Conservation (phyloP, 2,113 vertebrate genomes). For the Nannospalax galili region DNA sequence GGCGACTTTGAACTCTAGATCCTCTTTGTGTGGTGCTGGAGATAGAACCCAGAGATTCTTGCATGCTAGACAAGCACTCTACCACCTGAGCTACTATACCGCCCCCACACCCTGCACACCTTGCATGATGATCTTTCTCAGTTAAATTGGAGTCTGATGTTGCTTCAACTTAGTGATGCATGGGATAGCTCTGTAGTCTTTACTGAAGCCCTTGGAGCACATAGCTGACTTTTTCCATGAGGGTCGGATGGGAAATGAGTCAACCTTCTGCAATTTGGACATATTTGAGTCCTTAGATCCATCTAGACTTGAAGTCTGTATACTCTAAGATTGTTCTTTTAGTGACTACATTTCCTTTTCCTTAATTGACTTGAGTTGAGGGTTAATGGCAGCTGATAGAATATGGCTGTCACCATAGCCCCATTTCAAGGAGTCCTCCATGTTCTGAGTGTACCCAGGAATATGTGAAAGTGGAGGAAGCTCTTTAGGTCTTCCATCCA, state of each 20-base stretch:
- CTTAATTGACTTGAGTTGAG: no score
- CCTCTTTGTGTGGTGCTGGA: not conserved
- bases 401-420: not conserved
- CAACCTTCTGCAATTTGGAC: fast-evolving
- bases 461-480: not conserved
- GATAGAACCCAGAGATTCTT: not conserved
- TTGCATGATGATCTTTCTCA: fast-evolving
- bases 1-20: not conserved
- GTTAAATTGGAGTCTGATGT: fast-evolving
- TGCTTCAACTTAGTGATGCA: fast-evolving
- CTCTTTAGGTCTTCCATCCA: not conserved
- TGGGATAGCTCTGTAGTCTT: not conserved
- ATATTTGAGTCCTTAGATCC: not conserved
- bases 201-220: fast-evolving
- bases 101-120: no score
- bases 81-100: no score
- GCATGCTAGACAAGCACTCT: not conserved
- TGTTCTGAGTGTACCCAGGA: not conserved
- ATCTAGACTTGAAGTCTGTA: not conserved
- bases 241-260: no score
- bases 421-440: fast-evolving
- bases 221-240: fast-evolving
- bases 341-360: not conserved
- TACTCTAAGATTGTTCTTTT: not conserved
- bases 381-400: not conserved